phyloP scores from a whole-genome alignment of 2,888 invertebrate species.

The Xylocampa areola region DNA sequence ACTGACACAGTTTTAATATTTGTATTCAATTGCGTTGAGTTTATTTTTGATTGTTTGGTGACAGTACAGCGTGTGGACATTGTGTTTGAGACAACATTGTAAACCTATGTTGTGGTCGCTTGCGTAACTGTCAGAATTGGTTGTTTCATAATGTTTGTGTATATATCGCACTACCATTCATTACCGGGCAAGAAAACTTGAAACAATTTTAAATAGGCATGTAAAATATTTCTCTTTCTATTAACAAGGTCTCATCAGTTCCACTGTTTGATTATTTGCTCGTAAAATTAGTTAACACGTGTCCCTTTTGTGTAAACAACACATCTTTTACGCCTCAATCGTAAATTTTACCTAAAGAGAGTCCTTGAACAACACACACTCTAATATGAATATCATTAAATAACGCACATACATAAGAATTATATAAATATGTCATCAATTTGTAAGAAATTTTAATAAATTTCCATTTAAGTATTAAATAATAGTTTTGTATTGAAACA shows the following conservation, averaged over 20 bases:
- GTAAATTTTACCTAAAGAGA: constrained; percentile 14
- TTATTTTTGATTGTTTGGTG: constrained; percentile 46
- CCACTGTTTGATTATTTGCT: constrained; percentile 9
- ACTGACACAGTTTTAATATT: constrained; percentile 32
- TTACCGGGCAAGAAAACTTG: constrained; percentile 7
- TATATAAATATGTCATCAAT: constrained; percentile 27
- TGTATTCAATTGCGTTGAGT: constrained; percentile 32
- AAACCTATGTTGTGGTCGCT: constrained; percentile 25
- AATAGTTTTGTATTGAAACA: constrained; percentile 40
- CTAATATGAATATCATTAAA: constrained; percentile 34
- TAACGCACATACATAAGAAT: constrained; percentile 17
- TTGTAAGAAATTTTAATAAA: constrained; percentile 45
- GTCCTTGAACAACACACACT: constrained; percentile 58
- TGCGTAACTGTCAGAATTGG: constrained; percentile 33
- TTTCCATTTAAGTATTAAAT: constrained; percentile 30
- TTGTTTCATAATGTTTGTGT: constrained; percentile 39
- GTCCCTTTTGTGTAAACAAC: constrained; percentile 29
- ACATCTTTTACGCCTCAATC: constrained; percentile 12
- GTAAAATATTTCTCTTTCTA: constrained; percentile 10
- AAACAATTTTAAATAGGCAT: not conserved
- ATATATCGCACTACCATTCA: constrained; percentile 14
- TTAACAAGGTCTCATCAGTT: constrained; percentile 11
- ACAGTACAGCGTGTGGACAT: constrained; percentile 29
- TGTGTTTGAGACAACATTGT: constrained; percentile 39
- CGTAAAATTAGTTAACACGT: constrained; percentile 18